Conservation (phyloP, 2,888 invertebrate genomes). For the Thymelicus acteon region DNA sequence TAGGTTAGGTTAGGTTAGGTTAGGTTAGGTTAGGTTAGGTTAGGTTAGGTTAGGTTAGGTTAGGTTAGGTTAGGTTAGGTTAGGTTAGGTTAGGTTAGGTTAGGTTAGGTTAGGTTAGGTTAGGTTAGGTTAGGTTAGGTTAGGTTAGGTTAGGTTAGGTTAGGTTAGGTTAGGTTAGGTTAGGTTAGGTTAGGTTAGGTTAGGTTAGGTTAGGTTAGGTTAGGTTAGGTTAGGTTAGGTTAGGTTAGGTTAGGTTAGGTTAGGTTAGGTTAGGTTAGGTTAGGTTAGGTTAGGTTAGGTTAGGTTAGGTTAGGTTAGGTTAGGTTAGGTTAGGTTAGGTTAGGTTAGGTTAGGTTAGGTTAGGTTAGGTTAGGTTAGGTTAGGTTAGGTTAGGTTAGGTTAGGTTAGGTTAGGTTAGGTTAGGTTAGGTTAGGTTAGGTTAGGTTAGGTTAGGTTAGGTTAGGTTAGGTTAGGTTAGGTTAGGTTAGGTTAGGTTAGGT, state of each 20-base stretch:
- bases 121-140: conserved; percentile 24
- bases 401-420: conserved; percentile 16
- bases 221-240: conserved; percentile 16
- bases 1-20: conserved; percentile 39
- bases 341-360: conserved; percentile 16
- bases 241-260: conserved; percentile 16
- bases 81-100: conserved; percentile 42
- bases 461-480: conserved; percentile 10
- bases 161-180: conserved; percentile 16
- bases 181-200: conserved; percentile 16
- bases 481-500: conserved; percentile 10
- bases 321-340: conserved; percentile 16
- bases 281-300: conserved; percentile 16
- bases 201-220: conserved; percentile 16
- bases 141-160: conserved; percentile 16
- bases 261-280: conserved; percentile 16
- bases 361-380: conserved; percentile 16
- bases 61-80: conserved; percentile 41
- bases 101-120: conserved; percentile 41
- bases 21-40: conserved; percentile 39
- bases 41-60: conserved; percentile 39
- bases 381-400: conserved; percentile 16
- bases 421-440: conserved; percentile 16
- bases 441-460: conserved; percentile 16
- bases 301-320: conserved; percentile 16